Evolutionary conservation across 2,888 invertebrate species (phyloP).

Genomic region (Strigamia crassipes): DNA sequence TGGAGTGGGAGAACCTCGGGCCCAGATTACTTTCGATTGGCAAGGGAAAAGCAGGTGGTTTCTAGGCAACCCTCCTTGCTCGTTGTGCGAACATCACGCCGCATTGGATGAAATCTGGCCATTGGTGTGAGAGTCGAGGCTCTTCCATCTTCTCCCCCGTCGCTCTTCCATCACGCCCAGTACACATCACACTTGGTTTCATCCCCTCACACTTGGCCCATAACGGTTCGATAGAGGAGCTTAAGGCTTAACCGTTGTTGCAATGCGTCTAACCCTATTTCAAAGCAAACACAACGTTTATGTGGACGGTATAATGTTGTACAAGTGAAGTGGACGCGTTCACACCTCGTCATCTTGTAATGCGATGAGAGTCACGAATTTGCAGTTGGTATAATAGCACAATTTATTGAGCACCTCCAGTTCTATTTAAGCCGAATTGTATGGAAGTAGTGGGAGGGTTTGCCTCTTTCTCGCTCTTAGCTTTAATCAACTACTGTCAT

Average conservation of each 20-base stretch:
- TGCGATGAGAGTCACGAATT: slow-evolving; percentile 12
- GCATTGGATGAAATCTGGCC: slow-evolving; percentile 45
- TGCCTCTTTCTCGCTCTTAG: slow-evolving; percentile 12
- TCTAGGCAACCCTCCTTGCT: slow-evolving; percentile 45
- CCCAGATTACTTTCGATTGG: slow-evolving; percentile 47
- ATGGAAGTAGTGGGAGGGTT: neutral
- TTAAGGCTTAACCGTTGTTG: slow-evolving; percentile 40
- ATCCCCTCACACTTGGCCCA: slow-evolving; percentile 28
- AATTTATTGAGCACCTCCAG: slow-evolving; percentile 40
- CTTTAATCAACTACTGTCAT: slow-evolving; percentile 42
- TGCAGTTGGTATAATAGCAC: slow-evolving; percentile 37
- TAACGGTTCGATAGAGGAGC: slow-evolving; percentile 31
- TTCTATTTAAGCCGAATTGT: slow-evolving; percentile 39
- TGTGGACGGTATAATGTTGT: slow-evolving; percentile 14
- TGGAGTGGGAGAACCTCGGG: slow-evolving; percentile 44
- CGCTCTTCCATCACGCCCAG: slow-evolving; percentile 41
- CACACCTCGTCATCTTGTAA: slow-evolving; percentile 29
- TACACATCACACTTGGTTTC: slow-evolving; percentile 44
- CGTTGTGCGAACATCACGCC: slow-evolving; percentile 33
- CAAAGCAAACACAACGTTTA: slow-evolving; percentile 32
- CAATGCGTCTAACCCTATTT: slow-evolving; percentile 27
- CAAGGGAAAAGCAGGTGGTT: slow-evolving; percentile 45
- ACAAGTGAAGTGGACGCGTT: slow-evolving; percentile 33
- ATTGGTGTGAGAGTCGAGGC: slow-evolving; percentile 40
- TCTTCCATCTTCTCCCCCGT: slow-evolving; percentile 40